Base-by-base conservation (phyloP, 2,888 invertebrate species). In the Patella caerulea region DNA sequence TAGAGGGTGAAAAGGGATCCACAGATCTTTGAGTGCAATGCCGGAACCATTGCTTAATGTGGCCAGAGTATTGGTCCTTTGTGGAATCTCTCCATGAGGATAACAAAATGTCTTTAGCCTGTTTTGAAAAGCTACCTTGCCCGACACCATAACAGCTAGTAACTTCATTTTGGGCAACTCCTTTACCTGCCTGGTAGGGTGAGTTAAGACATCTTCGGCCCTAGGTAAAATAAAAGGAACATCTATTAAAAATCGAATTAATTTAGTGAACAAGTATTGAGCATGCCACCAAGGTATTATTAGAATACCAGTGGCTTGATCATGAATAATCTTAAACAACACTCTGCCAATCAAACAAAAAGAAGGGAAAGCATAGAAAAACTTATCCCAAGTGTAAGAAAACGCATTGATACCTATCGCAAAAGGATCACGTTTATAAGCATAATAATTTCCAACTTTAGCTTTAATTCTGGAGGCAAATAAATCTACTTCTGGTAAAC, bases 301-400 rank as follows among this genome's bases (percentile, higher is more conserved):
- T 24, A 81, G 19, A 4, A 81, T 29, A 53, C 72, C 65, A 3
- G 19, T 76, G 14, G 45, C 79, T 34, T 65, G 19, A 12, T 81
- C 79, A 24, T 54, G 29, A n/a, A 56, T 15, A 11, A 78, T 72
- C 34, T 81, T 79, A 65, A 78, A 73, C 15, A 81, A n/a, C 1
- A 75, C 75, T 59, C 24, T n/a, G 5, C 12, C 65, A 12, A 79
- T 65, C 15, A 78, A n/a, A 54, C 72, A 65, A 71, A 76, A 78
- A 76, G 78, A 78, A 52, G 79, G 79, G 69, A 81, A 79, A 3
- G 79, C 75, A 77, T 79, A 81, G 54, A 79, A 76, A 17, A 34
- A 52, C 15, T 70, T 17, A 17, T 52, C 34, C 79, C 79, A 77
- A 53, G 53, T 19, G 24, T 76, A 12, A 14, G 74, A 53, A 45